Evolutionary conservation across 2,797 vertebrate genomes (phyloP), one percentile per base, ranked within the genome.

Genomic region (Lophius americanus): DNA sequence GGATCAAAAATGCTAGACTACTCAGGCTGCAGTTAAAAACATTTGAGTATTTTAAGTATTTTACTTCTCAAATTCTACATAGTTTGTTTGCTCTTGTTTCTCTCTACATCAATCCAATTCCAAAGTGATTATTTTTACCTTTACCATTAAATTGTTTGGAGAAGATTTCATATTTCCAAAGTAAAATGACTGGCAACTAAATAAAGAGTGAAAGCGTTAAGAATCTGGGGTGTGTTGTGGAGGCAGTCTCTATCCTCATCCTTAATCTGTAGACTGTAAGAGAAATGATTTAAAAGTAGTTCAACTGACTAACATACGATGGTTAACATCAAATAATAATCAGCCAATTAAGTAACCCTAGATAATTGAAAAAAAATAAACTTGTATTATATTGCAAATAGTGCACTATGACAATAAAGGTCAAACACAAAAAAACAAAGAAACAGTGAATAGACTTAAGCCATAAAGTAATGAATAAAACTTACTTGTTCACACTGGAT

Each of bases 401-500:
- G 3, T 36, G 7, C 6, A 38, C 46, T 7, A 4, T 4, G 4
- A 14, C 14, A 51, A 50, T n/a, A 10, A 41, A 38, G 4, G 14
- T 41, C 7, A 14, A 47, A 13, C n/a, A 47, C 57, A n/a, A 13
- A 51, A 9, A 44, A 32, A 12, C 2, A 49, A 60, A 64, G 36
- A 51, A 14, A 62, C 4, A n/a, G 32, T 32, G 50, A 3, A 39
- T 43, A 10, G 37, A 49, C 11, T 48, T n/a, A 57, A n/a, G 60
- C 14, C 1, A 56, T 56, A 8, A 56, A 53, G 5, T 35, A 51
- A 73, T 55, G 35, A 73, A 82, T 61, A 11, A 59, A 83, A 51
- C 56, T 67, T 70, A 72, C 72, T 51, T 73, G 55, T 50, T 55
- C 32, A 60, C 47, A 46, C 8, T 48, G 65, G 61, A 33, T 67